phyloP scores from a whole-genome alignment of 2,113 vertebrate species.

The Casuarius casuarius region DNA sequence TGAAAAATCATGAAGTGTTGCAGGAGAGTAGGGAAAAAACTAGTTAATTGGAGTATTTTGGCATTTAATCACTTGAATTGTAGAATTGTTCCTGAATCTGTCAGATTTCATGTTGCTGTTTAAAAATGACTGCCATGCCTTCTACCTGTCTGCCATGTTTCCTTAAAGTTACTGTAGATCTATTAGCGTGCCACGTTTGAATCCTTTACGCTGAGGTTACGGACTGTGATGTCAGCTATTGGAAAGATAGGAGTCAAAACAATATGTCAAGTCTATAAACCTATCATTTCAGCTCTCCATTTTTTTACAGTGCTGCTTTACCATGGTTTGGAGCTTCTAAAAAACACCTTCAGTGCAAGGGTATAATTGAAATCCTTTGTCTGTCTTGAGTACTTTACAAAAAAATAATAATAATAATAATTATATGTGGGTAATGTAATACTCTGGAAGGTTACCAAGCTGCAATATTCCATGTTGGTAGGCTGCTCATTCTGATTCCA shows the following conservation, averaged over 20 bases:
- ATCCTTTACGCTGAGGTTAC: neutral
- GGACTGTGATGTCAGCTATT: neutral
- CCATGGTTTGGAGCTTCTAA: neutral
- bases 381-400: neutral
- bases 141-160: neutral
- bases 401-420: too few species aligned
- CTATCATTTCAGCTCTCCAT: accelerated
- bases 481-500: accelerated
- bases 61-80: accelerated
- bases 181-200: neutral
- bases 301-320: neutral
- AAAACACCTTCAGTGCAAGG: neutral
- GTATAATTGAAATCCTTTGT: neutral
- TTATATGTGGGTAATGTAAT: accelerated
- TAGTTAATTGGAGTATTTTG: neutral
- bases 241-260: neutral
- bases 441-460: neutral
- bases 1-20: neutral
- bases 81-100: neutral
- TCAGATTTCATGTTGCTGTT: neutral
- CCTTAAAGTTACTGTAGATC: neutral
- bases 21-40: neutral
- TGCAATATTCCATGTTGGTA: accelerated
- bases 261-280: accelerated
- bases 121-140: neutral